Percentiles rank a stretch among this genome's conserved stretches.
phyloP scores from a whole-genome alignment of 2,797 vertebrate species.

The Takifugu rubripes region DNA sequence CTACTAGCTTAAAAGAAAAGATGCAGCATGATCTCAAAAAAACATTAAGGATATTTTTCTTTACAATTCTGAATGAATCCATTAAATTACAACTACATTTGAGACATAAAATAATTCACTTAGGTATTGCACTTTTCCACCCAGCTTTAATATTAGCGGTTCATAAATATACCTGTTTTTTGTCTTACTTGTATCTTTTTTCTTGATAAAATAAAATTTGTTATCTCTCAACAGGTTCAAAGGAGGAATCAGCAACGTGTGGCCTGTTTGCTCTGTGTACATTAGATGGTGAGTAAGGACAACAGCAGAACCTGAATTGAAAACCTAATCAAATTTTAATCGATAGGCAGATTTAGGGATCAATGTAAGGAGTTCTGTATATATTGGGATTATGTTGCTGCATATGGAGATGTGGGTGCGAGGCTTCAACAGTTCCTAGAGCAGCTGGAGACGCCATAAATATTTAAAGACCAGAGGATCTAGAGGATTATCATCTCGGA shows the following conservation, averaged over 20 bases:
- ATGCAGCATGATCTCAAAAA: no score
- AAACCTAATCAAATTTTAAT: neutral
- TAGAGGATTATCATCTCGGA: slow-evolving; percentile 27
- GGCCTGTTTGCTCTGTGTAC: slow-evolving; percentile 96
- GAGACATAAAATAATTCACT: no score
- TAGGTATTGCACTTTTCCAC: no score
- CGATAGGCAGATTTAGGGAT: neutral
- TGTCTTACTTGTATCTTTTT: neutral
- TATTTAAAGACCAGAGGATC: slow-evolving; percentile 40
- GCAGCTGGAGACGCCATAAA: slow-evolving; percentile 38
- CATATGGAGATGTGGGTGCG: slow-evolving; percentile 8
- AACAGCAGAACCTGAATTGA: neutral
- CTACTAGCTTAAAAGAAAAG: no score
- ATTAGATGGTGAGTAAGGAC: slow-evolving; percentile 84
- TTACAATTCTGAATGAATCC: no score
- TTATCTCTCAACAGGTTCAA: slow-evolving; percentile 69
- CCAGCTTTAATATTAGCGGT: no score
- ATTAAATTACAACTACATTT: no score
- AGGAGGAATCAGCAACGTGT: slow-evolving; percentile 75
- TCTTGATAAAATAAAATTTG: neutral
- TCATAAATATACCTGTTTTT: neutral
- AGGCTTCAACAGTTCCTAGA: slow-evolving; percentile 14
- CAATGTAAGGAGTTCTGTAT: neutral
- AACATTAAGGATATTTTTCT: no score
- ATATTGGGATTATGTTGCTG: neutral